phyloP scores from a whole-genome alignment of 2,113 vertebrate genomes.

The Pachycephala philippinensis region DNA sequence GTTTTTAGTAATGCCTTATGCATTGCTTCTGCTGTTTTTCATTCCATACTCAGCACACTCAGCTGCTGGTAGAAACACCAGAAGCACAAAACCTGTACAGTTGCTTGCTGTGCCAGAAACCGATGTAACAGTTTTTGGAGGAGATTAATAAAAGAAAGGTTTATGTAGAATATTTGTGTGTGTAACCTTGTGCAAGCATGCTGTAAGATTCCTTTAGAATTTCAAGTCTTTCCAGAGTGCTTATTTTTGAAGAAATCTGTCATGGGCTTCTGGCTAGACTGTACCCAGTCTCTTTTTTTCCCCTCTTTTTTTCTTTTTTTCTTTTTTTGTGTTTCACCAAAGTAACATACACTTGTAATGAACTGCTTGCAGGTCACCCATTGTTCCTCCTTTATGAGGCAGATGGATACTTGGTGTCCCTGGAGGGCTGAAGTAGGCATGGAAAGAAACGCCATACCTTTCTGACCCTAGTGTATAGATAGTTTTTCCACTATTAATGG shows the following conservation, averaged over 20 bases:
- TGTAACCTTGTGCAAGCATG: not conserved
- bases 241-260: not conserved
- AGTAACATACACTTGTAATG: not conserved
- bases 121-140: not conserved
- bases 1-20: not conserved
- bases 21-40: not conserved
- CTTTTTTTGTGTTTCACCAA: not conserved
- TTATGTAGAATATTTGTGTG: not conserved
- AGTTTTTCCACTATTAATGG: not conserved
- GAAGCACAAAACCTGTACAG: not conserved
- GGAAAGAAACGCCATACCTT: not conserved
- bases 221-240: not conserved
- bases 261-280: rapidly evolving
- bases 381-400: not conserved
- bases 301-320: not conserved
- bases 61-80: not conserved
- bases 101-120: not conserved
- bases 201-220: not conserved
- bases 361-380: not conserved
- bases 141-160: not conserved
- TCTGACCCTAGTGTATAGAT: not conserved
- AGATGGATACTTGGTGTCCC: not conserved
- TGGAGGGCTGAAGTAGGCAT: not conserved
- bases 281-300: not conserved
- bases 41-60: not conserved